Evolutionary conservation across 2,113 vertebrate genomes (phyloP).

Genomic region (Otus sunia): DNA sequence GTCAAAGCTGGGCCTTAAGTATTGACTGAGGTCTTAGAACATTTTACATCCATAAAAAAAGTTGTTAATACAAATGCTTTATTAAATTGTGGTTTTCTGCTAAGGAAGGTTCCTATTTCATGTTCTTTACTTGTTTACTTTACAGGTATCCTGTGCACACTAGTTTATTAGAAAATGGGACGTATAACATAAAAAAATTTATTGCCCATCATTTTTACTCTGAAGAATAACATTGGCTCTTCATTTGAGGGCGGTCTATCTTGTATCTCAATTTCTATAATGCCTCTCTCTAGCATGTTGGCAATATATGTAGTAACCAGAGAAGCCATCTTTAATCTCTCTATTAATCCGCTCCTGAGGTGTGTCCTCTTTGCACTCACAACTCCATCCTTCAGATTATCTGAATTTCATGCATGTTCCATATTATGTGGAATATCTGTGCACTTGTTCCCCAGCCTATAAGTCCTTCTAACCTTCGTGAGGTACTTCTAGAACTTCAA

Average conservation of each 20-base stretch:
- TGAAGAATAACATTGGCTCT: background rate
- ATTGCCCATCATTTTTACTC: background rate
- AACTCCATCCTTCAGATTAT: background rate
- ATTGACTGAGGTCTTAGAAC: background rate
- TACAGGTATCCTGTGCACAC: background rate
- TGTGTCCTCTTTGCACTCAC: background rate
- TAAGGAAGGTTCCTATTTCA: background rate
- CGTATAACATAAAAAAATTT: background rate
- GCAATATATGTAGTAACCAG: background rate
- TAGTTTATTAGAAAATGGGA: background rate
- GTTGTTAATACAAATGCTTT: background rate
- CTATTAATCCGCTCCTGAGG: background rate
- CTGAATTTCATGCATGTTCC: background rate
- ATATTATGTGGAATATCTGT: background rate
- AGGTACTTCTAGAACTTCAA: background rate
- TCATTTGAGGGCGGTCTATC: background rate
- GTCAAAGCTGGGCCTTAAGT: background rate
- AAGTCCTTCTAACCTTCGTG: background rate
- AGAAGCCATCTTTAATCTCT: background rate
- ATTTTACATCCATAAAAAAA: background rate
- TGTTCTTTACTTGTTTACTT: background rate
- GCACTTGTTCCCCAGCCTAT: background rate
- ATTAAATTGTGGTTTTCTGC: background rate
- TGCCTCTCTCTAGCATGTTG: background rate
- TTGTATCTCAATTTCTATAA: background rate